phyloP scores from a whole-genome alignment of 2,797 vertebrate species.

The Trematomus bernacchii region DNA sequence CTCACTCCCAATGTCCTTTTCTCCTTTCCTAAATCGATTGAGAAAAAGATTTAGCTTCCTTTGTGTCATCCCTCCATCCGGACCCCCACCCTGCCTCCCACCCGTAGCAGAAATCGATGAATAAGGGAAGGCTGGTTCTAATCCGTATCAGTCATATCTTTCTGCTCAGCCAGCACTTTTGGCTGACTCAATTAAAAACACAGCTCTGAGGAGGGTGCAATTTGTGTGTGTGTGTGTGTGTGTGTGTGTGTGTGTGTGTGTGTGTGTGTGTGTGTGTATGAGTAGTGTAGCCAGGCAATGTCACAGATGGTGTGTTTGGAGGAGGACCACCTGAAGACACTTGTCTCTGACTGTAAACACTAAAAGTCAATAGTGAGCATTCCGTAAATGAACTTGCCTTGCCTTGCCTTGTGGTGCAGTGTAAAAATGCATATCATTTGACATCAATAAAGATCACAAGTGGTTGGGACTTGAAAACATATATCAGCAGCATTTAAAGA shows the following conservation, averaged over 20 bases:
- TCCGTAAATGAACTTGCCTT: no score
- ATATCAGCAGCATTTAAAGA: no score
- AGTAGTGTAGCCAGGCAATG: neutral
- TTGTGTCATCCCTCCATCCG: constrained; percentile 31
- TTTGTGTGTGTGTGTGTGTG: constrained; percentile 45
- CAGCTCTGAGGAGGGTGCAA: constrained; percentile 42
- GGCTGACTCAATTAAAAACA: constrained; percentile 74
- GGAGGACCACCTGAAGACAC: constrained; percentile 7
- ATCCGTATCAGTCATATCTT: constrained; percentile 74
- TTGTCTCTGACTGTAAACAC: neutral
- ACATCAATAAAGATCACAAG: no score
- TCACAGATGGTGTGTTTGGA: constrained; percentile 2
- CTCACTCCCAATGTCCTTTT: constrained; percentile 46
- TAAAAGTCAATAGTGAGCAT: neutral
- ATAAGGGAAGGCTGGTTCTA: constrained; percentile 67
- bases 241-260: constrained; percentile 37
- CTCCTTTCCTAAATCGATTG: constrained; percentile 53
- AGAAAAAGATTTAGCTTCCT: constrained; percentile 47
- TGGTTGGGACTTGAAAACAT: no score
- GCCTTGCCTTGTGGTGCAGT: neutral
- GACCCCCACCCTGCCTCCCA: constrained; percentile 26
- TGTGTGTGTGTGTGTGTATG: constrained; percentile 22
- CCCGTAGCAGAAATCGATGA: constrained; percentile 67
- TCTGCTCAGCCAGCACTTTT: constrained; percentile 77
- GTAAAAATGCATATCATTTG: neutral